These are phyloP conservation scores for Leptopterna dolabrata DNA, from an alignment of 2,888 invertebrate species.

Conservation along the genomic window DNA sequence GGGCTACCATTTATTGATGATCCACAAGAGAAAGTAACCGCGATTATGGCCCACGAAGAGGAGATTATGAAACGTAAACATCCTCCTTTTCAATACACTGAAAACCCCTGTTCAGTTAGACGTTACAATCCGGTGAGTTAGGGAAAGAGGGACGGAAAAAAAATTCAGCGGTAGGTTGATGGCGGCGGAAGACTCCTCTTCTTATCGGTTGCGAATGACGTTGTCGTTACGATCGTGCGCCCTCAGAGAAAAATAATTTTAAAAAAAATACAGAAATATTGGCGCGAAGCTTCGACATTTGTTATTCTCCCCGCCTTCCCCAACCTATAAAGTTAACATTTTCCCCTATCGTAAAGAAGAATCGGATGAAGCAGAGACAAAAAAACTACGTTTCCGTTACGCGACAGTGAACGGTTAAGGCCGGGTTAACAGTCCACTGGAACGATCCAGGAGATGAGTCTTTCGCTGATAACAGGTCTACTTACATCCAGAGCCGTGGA, in stretches of 20 bases:
- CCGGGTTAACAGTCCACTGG: neutral
- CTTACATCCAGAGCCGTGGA: too few relatives aligned
- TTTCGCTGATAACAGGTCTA: neutral
- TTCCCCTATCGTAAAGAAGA: neutral
- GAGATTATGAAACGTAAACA: neutral
- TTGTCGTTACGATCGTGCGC: neutral
- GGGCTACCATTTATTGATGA: too few relatives aligned
- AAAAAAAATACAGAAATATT: neutral
- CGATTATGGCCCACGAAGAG: neutral
- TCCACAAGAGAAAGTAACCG: too few relatives aligned
- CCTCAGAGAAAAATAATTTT: neutral
- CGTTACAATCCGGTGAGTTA: neutral
- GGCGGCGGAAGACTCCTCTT: neutral
- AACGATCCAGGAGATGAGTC: neutral
- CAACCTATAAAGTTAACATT: neutral
- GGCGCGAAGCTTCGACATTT: neutral
- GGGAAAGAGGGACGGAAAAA: neutral
- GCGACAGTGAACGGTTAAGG: neutral
- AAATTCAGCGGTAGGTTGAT: neutral
- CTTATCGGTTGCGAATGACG: neutral
- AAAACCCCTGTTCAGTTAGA: neutral
- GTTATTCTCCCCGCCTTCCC: neutral
- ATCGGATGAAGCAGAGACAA: neutral
- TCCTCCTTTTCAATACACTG: neutral
- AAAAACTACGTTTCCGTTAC: neutral